These are phyloP conservation scores for Pocillopora meandrina DNA, from an alignment of 92 coral and sea anemone species.

Conservation along the genomic window DNA sequence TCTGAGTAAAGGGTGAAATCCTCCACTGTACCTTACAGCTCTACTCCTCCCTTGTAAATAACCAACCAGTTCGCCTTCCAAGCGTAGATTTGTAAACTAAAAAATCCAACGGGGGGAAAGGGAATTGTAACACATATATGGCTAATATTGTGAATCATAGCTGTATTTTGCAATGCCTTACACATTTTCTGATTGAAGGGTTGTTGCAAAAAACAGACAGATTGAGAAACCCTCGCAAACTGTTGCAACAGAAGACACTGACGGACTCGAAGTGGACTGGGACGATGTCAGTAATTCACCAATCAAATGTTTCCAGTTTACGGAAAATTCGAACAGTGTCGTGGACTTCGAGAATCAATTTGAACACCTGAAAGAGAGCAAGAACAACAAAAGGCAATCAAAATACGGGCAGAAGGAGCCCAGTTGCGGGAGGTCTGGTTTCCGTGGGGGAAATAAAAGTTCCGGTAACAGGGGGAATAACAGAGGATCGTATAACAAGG, in stretches of 20 bases:
- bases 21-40: no score
- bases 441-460: slow-evolving; percentile 18
- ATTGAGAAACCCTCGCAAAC: not conserved
- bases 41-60: no score
- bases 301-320: slow-evolving; percentile 49
- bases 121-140: no score
- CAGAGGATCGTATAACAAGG: slow-evolving; percentile 29
- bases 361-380: slow-evolving; percentile 26
- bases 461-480: slow-evolving; percentile 20
- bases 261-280: slow-evolving; percentile 28
- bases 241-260: slow-evolving; percentile 13
- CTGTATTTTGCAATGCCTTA: no score
- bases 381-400: slow-evolving; percentile 3
- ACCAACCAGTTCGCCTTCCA: no score
- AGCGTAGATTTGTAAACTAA: no score
- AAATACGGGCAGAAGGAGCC: slow-evolving; percentile 4
- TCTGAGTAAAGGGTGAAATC: no score
- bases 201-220: not conserved
- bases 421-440: not conserved
- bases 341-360: slow-evolving; percentile 52
- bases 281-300: slow-evolving; percentile 40
- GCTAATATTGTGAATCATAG: no score
- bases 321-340: slow-evolving; percentile 25
- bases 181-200: slow-evolving; percentile 3
- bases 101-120: no score